These are phyloP conservation scores for Sciurus vulgaris DNA, from an alignment of 2,797 vertebrate genomes.

Conservation along the genomic window DNA sequence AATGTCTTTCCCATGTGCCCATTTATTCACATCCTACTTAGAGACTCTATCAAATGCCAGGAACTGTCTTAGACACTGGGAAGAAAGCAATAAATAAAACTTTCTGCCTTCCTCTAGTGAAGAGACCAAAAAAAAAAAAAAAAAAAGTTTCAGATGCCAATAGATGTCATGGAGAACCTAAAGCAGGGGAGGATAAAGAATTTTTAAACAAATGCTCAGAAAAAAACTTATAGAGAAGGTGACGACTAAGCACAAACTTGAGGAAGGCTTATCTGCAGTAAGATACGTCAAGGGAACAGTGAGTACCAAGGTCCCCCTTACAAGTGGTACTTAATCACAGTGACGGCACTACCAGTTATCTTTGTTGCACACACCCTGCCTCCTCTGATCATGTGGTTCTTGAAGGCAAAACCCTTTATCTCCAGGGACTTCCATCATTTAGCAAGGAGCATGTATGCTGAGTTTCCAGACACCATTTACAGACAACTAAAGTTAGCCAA, in stretches of 20 bases:
- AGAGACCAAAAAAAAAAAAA: neutral
- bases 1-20: neutral
- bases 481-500: neutral
- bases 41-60: neutral
- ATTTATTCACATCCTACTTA: neutral
- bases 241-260: neutral
- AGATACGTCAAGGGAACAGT: neutral
- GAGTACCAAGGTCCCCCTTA: neutral
- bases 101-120: neutral
- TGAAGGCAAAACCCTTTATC: conserved; percentile 23
- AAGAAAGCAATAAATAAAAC: neutral
- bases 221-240: neutral
- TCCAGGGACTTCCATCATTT: neutral
- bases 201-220: neutral
- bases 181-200: neutral
- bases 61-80: neutral
- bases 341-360: neutral
- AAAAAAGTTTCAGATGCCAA: neutral
- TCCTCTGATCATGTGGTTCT: neutral
- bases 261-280: neutral
- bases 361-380: neutral
- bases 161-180: neutral
- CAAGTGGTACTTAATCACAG: neutral
- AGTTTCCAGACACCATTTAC: neutral
- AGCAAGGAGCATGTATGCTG: neutral